A percentile compares a stretch with the other conserved stretches of the same genome.
Evolutionary conservation across 2,888 invertebrate genomes (phyloP).

Genomic region (Sesia apiformis): DNA sequence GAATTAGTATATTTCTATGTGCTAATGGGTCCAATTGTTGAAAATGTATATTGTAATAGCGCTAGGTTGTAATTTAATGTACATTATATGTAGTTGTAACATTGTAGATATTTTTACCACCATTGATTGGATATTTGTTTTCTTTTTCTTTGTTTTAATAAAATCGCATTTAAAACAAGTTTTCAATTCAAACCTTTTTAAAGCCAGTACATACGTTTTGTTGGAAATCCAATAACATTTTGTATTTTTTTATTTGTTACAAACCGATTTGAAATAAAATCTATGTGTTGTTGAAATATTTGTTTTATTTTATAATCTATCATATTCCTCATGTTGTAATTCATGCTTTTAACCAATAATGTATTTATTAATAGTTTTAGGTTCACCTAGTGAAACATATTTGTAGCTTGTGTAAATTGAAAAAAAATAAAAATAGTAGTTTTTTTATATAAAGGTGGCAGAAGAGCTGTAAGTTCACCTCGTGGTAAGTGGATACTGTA

Average conservation of each 20-base stretch:
- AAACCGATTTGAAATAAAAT: constrained; percentile 39
- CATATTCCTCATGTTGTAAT: too few relatives aligned
- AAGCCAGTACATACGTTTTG: background rate
- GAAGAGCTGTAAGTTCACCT: too few relatives aligned
- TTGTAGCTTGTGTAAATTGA: too few relatives aligned
- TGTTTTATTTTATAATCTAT: constrained; percentile 19
- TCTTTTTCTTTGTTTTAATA: constrained; percentile 16
- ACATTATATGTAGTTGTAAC: too few relatives aligned
- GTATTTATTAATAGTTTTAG: too few relatives aligned
- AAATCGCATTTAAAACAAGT: constrained; percentile 3
- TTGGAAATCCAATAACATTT: constrained; percentile 2
- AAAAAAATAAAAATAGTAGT: too few relatives aligned
- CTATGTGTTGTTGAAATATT: constrained; percentile 39
- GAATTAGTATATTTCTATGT: constrained; percentile 1
- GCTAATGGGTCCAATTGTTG: constrained; percentile 14
- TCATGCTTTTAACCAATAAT: too few relatives aligned
- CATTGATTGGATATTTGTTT: background rate
- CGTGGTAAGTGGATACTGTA: too few relatives aligned
- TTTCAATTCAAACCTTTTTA: background rate
- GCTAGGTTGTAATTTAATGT: background rate
- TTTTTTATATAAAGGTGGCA: too few relatives aligned
- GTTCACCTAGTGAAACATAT: too few relatives aligned
- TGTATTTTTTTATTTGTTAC: constrained; percentile 21
- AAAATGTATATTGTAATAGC: background rate
- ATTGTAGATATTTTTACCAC: background rate